Evolutionary conservation across 2,888 invertebrate genomes (phyloP).

Genomic region (Platerodrilus igneus): DNA sequence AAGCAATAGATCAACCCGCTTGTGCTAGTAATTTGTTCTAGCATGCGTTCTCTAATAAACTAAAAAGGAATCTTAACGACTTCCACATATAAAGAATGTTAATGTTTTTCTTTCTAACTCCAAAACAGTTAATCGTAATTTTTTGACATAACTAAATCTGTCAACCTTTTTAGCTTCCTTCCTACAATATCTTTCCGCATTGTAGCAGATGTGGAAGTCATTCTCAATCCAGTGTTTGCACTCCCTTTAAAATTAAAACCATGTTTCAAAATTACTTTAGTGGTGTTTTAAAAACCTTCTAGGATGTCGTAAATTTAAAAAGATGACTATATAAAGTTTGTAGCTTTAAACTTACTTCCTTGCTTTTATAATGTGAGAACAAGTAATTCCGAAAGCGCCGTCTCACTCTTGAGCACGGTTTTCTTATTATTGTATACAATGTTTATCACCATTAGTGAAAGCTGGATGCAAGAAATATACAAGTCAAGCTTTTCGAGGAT

Average conservation of each 20-base stretch:
- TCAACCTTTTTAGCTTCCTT: conserved; percentile 25
- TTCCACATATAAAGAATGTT: conserved; percentile 3
- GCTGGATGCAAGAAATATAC: conserved; percentile 46
- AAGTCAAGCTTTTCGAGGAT: conserved; percentile 47
- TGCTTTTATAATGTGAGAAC: conserved; percentile 28
- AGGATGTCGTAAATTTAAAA: conserved; percentile 48
- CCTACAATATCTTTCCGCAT: conserved; percentile 23
- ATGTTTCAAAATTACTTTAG: conserved; percentile 49
- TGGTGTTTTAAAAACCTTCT: conserved; percentile 46
- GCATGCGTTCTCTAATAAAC: too few relatives aligned
- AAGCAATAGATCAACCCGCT: too few relatives aligned
- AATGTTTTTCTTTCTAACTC: conserved; percentile 7
- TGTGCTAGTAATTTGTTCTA: too few relatives aligned
- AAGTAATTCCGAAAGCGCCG: conserved; percentile 29
- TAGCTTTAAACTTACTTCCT: conserved; percentile 40
- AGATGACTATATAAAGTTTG: conserved; percentile 47
- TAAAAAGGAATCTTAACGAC: conserved; percentile 1
- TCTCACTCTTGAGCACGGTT: conserved; percentile 35
- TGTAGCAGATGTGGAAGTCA: conserved; percentile 24
- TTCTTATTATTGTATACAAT: conserved; percentile 46
- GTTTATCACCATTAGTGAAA: conserved; percentile 49
- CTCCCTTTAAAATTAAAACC: conserved; percentile 47
- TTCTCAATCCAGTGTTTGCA: conserved; percentile 26
- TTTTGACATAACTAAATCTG: conserved; percentile 22
- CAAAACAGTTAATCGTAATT: conserved; percentile 18